phyloP scores from a whole-genome alignment of 2,797 vertebrate genomes.

The Sebastes iracundus region DNA sequence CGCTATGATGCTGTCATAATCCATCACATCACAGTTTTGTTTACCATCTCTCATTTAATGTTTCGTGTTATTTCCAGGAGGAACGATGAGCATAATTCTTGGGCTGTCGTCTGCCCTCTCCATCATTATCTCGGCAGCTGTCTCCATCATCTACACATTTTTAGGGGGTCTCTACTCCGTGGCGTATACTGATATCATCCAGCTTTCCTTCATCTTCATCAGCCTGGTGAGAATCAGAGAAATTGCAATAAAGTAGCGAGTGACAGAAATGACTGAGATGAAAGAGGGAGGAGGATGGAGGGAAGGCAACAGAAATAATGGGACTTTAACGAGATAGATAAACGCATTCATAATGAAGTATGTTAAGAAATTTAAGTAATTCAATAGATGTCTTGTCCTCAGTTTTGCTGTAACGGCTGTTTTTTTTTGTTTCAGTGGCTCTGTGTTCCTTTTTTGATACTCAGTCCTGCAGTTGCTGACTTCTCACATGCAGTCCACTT shows the following conservation, averaged over 20 bases:
- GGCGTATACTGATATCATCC: conserved; percentile 85
- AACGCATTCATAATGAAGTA: not conserved
- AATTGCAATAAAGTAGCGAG: not conserved
- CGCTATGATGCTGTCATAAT: not conserved
- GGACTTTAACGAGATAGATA: not conserved
- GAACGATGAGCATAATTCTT: conserved; percentile 82
- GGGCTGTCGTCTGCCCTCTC: conserved; percentile 71
- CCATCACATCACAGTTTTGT: not conserved
- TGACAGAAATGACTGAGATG: not conserved
- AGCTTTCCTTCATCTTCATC: conserved; percentile 80
- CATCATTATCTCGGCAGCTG: conserved; percentile 78
- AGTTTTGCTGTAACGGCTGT: conserved; percentile 4
- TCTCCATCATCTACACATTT: conserved; percentile 81
- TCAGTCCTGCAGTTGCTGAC: conserved; percentile 73
- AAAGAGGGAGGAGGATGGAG: not conserved
- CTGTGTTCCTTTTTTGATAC: conserved; percentile 81
- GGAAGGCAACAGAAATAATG: not conserved
- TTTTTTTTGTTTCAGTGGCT: conserved; percentile 74
- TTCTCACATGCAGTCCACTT: conserved; percentile 58
- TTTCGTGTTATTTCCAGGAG: conserved; percentile 64
- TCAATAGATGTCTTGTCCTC: not conserved
- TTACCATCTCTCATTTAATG: not conserved
- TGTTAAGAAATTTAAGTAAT: not conserved
- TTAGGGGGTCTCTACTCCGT: conserved; percentile 86
- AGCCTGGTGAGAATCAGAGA: conserved; percentile 78